Evolutionary conservation across 2,797 vertebrate species (phyloP).

Genomic region (Megalops cyprinoides): DNA sequence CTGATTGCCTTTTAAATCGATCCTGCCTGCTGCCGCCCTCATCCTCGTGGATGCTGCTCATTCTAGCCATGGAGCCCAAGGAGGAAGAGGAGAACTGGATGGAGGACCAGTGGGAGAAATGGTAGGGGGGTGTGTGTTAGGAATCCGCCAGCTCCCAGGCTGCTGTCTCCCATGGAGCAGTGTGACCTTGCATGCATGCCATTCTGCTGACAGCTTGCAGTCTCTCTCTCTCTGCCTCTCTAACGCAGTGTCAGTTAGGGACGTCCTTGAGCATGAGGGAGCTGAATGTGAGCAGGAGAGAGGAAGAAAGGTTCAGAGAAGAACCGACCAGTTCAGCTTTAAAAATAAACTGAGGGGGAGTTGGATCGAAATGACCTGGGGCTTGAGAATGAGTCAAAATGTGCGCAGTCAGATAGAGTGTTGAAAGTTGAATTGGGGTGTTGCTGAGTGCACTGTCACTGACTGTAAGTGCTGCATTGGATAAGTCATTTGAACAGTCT

Average conservation of each 20-base stretch:
- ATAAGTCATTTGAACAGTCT: neutral
- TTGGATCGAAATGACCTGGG: neutral
- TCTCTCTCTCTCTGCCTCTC: slow-evolving; percentile 33
- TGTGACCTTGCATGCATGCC: slow-evolving; percentile 40
- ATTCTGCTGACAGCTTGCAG: slow-evolving; percentile 16
- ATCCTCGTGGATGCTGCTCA: slow-evolving; percentile 72
- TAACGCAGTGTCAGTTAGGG: slow-evolving; percentile 41
- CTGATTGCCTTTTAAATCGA: slow-evolving; percentile 38
- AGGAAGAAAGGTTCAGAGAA: neutral
- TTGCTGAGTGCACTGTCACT: neutral
- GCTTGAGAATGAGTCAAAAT: neutral
- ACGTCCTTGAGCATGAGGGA: slow-evolving; percentile 65
- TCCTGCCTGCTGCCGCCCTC: slow-evolving; percentile 48
- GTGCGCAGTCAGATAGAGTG: neutral
- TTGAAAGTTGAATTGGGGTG: slow-evolving; percentile 10
- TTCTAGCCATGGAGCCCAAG: slow-evolving; percentile 87
- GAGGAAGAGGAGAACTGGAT: slow-evolving; percentile 92
- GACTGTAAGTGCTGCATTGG: neutral
- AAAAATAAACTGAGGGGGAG: neutral
- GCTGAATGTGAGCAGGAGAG: slow-evolving; percentile 25
- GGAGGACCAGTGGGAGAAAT: slow-evolving; percentile 99
- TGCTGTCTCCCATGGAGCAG: slow-evolving; percentile 14
- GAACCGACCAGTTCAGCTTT: neutral
- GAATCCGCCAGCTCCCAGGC: neutral
- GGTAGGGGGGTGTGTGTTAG: slow-evolving; percentile 67